Conservation (phyloP, 2,888 invertebrate species). For the Unio pictorum region DNA sequence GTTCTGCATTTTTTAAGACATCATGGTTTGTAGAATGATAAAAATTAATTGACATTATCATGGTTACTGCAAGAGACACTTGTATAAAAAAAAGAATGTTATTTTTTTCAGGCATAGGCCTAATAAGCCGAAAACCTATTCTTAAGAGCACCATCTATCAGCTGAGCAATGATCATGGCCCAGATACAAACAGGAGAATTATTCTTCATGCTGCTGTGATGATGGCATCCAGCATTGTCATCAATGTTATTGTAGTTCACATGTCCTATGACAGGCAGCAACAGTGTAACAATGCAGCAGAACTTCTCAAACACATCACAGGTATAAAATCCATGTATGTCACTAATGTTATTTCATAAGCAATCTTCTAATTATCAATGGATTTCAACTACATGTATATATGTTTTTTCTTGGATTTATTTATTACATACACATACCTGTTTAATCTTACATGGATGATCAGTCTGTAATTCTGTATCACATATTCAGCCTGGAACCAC, state of each 20-base stretch:
- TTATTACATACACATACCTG: too few species aligned
- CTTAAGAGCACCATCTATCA: slow-evolving; percentile 28
- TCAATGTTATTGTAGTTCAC: slow-evolving; percentile 54
- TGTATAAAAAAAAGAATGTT: background rate
- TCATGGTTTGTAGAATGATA: too few species aligned
- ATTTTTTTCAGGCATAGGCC: slow-evolving; percentile 52
- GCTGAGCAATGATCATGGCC: slow-evolving; percentile 38
- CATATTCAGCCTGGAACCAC: too few species aligned
- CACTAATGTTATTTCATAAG: background rate
- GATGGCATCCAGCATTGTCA: slow-evolving; percentile 13
- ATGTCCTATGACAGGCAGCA: slow-evolving; percentile 62
- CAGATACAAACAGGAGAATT: slow-evolving; percentile 59
- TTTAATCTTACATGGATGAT: too few species aligned
- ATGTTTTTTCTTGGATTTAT: too few species aligned
- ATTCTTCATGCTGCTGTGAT: slow-evolving; percentile 46
- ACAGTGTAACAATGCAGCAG: slow-evolving; percentile 61
- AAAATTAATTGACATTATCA: too few species aligned
- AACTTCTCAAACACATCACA: slow-evolving; percentile 43
- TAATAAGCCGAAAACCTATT: slow-evolving; percentile 57
- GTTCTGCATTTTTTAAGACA: too few species aligned
- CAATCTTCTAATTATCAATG: too few species aligned
- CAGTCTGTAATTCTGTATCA: too few species aligned
- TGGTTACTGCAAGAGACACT: too few species aligned
- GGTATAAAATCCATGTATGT: slow-evolving; percentile 23
- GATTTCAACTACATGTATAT: too few species aligned